Evolutionary conservation across 37 sponge, comb jelly and placozoan genomes (phyloP).

Genomic region (Petrosia ficiformis): DNA sequence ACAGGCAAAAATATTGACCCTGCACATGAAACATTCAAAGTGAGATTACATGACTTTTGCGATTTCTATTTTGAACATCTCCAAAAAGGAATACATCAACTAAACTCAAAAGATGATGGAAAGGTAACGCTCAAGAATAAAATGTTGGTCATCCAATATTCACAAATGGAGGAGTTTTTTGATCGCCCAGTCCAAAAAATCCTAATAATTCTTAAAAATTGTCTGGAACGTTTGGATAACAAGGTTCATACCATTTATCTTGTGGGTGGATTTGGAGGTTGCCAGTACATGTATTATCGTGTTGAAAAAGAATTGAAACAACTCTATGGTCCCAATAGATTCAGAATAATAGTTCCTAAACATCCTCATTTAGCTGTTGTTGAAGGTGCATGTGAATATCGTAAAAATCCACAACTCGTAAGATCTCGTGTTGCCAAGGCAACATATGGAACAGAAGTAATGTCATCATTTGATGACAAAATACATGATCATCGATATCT

Average conservation of each 20-base stretch:
- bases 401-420: slow-evolving; percentile 1
- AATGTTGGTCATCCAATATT: neutral
- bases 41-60: neutral
- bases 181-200: neutral
- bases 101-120: too few relatives aligned
- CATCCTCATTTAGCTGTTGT: slow-evolving; percentile 16
- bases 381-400: slow-evolving; percentile 14
- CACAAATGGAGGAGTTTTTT: slow-evolving; percentile 21
- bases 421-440: slow-evolving; percentile 15
- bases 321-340: neutral
- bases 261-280: slow-evolving; percentile 47
- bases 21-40: neutral
- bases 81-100: neutral
- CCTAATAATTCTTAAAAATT: neutral
- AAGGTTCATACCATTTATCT: slow-evolving; percentile 5
- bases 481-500: neutral
- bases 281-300: neutral
- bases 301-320: neutral
- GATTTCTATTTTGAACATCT: neutral
- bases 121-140: neutral
- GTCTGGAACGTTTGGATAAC: neutral
- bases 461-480: neutral
- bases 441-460: slow-evolving; percentile 17
- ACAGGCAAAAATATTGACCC: neutral
- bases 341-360: neutral